Percentiles rank a stretch among this genome's conserved stretches.
phyloP scores from a whole-genome alignment of 2,797 vertebrate species.

The Mastacembelus armatus region DNA sequence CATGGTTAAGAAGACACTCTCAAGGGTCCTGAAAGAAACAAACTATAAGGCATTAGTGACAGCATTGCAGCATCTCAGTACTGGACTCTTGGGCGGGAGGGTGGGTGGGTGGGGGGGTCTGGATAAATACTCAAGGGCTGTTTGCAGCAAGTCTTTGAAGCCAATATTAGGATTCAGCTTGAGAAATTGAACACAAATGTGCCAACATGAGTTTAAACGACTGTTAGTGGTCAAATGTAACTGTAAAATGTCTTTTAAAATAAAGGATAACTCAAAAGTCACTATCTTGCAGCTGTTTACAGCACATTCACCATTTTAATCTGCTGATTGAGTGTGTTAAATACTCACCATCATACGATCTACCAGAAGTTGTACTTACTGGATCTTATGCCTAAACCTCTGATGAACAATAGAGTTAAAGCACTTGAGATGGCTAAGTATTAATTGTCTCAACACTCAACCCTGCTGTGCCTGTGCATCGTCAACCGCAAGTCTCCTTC shows the following conservation, averaged over 20 bases:
- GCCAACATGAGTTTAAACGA: slow-evolving; percentile 30
- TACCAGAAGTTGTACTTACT: neutral
- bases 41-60: slow-evolving; percentile 52
- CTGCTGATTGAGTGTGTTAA: neutral
- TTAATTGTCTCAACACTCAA: slow-evolving; percentile 15
- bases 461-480: slow-evolving; percentile 42
- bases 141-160: slow-evolving; percentile 26
- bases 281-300: neutral
- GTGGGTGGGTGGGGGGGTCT: too few species aligned
- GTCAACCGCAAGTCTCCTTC: slow-evolving; percentile 74
- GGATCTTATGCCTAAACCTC: neutral
- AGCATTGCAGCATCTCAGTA: slow-evolving; percentile 34
- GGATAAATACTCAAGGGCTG: slow-evolving; percentile 31
- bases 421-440: neutral
- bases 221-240: slow-evolving; percentile 71
- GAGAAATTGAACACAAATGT: slow-evolving; percentile 20
- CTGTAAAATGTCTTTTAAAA: slow-evolving; percentile 11
- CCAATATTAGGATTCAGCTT: slow-evolving; percentile 26
- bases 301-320: neutral
- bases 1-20: slow-evolving; percentile 51
- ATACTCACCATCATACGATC: slow-evolving; percentile 4
- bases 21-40: slow-evolving; percentile 65
- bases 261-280: neutral
- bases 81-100: slow-evolving; percentile 17
- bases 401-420: neutral